Base-by-base conservation (phyloP, 2,888 invertebrate species). In the Netelia fuscicornis region DNA sequence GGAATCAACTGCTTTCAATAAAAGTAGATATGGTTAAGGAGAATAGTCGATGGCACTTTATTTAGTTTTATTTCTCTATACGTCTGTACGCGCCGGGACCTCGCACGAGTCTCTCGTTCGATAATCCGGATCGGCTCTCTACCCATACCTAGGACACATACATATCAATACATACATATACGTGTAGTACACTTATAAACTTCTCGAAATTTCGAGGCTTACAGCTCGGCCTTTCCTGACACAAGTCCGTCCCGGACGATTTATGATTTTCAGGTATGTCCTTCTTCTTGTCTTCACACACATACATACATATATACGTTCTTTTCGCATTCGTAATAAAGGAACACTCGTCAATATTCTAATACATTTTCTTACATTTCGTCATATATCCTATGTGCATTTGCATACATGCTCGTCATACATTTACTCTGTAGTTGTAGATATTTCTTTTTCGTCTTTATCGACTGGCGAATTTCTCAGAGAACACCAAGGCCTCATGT, bases 401-500 rank as follows among this genome's bases (percentile, higher is more conserved):
- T 25, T 25, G 25, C 25, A 25, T 25, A 25, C 25, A 25, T 25
- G 1, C 2, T 25, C 25, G 25, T 25, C 25, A 25, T 25, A 25
- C 25, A 25, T 25, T 25, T 25, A 25, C 25, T 25, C 25, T 1
- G 25, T 25, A 25, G 2, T 25, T 25, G 2, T 25, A 2, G 25
- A 2, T 25, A 25, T 25, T 25, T 25, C 25, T 25, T 25, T 25
- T 25, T 25, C 25, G 25, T 25, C 25, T 25, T 25, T 25, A 25
- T 25, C 25, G 25, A 25, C 2, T 25, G 25, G 25, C 25, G 25
- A 25, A 25, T 2, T 25, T 25, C 2, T 1, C 25, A 25, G 54
- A 56, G 71, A 48, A 56, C 17, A 56, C 71, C 56, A 71, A 17
- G 58, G 71, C 56, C 30, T 56, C 71, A 58, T 71, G 1, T 71